Conservation (phyloP, 2,888 invertebrate genomes). For the Argyresthia goedartella region DNA sequence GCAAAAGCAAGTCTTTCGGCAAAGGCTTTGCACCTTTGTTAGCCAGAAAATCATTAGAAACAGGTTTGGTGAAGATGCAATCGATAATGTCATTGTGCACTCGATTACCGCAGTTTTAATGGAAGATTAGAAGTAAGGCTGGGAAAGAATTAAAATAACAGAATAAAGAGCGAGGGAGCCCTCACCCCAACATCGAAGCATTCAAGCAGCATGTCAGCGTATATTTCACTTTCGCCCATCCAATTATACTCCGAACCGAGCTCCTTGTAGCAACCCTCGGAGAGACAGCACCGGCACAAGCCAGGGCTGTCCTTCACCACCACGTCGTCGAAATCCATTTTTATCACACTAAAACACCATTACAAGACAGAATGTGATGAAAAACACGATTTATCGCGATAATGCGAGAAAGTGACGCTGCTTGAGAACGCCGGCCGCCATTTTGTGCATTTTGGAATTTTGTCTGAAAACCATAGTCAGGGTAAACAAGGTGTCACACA, state of each 20-base stretch:
- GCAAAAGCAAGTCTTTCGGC: too few species aligned
- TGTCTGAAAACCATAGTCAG: too few species aligned
- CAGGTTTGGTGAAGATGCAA: too few species aligned
- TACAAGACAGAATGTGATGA: background rate
- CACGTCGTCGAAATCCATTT: slow-evolving; percentile 55
- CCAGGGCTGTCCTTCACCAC: slow-evolving; percentile 59
- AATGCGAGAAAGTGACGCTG: background rate
- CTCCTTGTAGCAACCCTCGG: slow-evolving; percentile 62
- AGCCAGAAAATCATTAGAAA: too few species aligned
- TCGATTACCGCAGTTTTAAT: too few species aligned
- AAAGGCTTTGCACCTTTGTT: too few species aligned
- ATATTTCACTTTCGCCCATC: slow-evolving; percentile 62
- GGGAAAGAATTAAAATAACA: background rate
- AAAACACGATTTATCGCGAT: background rate
- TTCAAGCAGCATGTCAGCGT: slow-evolving; percentile 60
- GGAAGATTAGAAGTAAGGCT: background rate
- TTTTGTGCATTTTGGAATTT: slow-evolving; percentile 1
- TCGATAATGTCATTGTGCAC: too few species aligned
- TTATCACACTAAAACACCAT: background rate
- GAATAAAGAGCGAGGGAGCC: slow-evolving; percentile 11
- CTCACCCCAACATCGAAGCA: slow-evolving; percentile 63
- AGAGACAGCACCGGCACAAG: slow-evolving; percentile 60
- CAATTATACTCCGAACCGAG: slow-evolving; percentile 49
- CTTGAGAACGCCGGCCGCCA: slow-evolving; percentile 2
- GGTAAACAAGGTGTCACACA: too few species aligned